These are phyloP conservation scores for Panorpa germanica DNA, from an alignment of 2,888 invertebrate genomes.

Conservation along the genomic window DNA sequence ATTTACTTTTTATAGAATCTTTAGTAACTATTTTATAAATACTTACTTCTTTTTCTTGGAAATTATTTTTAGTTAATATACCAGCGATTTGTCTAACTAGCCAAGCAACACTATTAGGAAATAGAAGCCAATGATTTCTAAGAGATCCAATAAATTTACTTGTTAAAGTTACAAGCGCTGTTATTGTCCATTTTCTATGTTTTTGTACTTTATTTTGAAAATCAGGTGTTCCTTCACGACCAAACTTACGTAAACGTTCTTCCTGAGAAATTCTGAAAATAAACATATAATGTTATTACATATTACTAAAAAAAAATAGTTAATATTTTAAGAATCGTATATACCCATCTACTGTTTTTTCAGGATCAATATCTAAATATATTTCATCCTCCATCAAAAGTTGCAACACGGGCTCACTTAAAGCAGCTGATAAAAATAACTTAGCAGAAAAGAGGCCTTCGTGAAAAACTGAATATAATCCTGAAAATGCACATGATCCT, in stretches of 20 bases:
- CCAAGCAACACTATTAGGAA: constrained; percentile 82
- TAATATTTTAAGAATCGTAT: constrained; percentile 7
- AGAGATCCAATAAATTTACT: constrained; percentile 68
- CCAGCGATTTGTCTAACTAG: constrained; percentile 71
- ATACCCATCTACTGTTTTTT: constrained; percentile 56
- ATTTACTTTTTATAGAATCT: constrained; percentile 5
- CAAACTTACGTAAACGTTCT: constrained; percentile 52
- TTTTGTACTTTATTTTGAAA: constrained; percentile 54
- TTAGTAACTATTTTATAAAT: constrained; percentile 4
- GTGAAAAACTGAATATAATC: constrained; percentile 71
- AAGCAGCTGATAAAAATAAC: constrained; percentile 79
- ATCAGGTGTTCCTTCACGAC: constrained; percentile 50
- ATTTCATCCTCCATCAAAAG: constrained; percentile 80
- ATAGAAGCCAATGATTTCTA: constrained; percentile 69
- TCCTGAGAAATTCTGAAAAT: constrained; percentile 11
- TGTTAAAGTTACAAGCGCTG: constrained; percentile 59
- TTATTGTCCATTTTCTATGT: constrained; percentile 63
- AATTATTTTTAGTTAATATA: constrained; percentile 34
- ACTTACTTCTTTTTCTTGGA: constrained; percentile 18
- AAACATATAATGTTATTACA: constrained; percentile 5
- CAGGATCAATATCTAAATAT: constrained; percentile 81
- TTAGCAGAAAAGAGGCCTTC: constrained; percentile 83
- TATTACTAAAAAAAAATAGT: neutral
- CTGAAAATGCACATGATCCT: constrained; percentile 72
- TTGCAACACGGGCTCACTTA: constrained; percentile 81